Percentiles rank a stretch among this genome's conserved stretches.
These are phyloP conservation scores for Hafferia zeledoni DNA, from an alignment of 2,797 vertebrate genomes.

Conservation along the genomic window DNA sequence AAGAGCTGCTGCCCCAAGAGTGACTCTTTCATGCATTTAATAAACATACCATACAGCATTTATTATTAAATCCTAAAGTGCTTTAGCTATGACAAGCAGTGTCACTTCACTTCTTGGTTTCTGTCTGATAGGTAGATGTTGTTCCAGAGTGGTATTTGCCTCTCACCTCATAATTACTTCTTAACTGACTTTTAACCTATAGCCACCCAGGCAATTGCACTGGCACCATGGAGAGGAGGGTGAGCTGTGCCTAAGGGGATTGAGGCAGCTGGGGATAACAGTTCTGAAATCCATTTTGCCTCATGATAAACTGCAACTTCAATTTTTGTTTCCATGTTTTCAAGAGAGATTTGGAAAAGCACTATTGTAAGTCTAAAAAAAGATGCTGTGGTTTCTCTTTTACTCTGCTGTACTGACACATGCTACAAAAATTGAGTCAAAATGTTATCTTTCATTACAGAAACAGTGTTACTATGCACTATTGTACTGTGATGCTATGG, in stretches of 20 bases:
- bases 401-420: background rate
- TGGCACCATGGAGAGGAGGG: background rate
- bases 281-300: background rate
- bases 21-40: background rate
- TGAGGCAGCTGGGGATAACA: background rate
- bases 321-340: background rate
- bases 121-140: background rate
- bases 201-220: background rate
- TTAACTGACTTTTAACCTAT: background rate
- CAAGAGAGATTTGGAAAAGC: background rate
- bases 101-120: background rate
- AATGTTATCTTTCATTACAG: background rate
- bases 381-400: background rate
- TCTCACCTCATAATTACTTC: background rate
- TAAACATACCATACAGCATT: background rate
- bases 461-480: background rate
- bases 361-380: background rate
- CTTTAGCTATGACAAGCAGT: background rate
- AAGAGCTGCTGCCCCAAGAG: background rate
- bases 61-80: background rate
- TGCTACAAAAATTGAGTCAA: background rate
- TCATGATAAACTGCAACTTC: background rate
- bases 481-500: background rate
- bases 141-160: background rate
- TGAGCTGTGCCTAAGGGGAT: background rate